Percentiles rank a stretch among this genome's conserved stretches.
These are phyloP conservation scores for Collichthys lucidus DNA, from an alignment of 2,113 vertebrate genomes.

Conservation along the genomic window DNA sequence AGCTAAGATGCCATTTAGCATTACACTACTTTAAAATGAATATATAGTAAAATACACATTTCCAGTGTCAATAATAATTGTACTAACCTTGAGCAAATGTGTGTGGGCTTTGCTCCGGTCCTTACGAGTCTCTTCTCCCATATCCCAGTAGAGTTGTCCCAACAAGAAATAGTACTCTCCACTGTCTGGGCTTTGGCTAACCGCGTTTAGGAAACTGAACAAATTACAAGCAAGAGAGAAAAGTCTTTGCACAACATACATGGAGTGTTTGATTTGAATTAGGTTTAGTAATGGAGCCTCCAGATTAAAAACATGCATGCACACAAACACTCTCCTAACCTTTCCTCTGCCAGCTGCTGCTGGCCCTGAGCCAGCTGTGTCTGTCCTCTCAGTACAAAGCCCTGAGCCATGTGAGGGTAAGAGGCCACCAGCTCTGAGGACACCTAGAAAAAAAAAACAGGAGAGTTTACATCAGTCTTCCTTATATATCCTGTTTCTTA, in stretches of 20 bases:
- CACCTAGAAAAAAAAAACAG: constrained; percentile 80
- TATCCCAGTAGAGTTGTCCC: constrained; percentile 92
- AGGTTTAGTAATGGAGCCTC: background rate
- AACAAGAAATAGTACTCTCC: constrained; percentile 90
- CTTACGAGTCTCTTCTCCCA: constrained; percentile 90
- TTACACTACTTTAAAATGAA: background rate
- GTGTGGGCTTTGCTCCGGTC: constrained; percentile 91
- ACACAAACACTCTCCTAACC: constrained; percentile 75
- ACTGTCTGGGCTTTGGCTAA: constrained; percentile 83
- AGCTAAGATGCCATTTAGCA: background rate
- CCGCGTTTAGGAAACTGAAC: constrained; percentile 89
- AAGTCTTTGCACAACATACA: background rate
- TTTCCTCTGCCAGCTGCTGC: constrained; percentile 88
- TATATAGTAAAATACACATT: background rate
- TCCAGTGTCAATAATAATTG: background rate
- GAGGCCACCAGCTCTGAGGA: constrained; percentile 86
- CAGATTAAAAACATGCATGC: background rate
- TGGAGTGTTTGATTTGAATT: background rate
- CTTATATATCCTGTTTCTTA: background rate
- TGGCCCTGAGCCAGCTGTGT: constrained; percentile 84
- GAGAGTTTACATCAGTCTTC: background rate
- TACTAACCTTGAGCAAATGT: constrained; percentile 92
- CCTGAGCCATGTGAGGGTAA: constrained; percentile 85
- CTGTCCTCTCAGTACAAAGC: constrained; percentile 85
- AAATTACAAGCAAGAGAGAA: background rate